Conservation (phyloP, 2,113 vertebrate genomes). For the Vombatus ursinus region DNA sequence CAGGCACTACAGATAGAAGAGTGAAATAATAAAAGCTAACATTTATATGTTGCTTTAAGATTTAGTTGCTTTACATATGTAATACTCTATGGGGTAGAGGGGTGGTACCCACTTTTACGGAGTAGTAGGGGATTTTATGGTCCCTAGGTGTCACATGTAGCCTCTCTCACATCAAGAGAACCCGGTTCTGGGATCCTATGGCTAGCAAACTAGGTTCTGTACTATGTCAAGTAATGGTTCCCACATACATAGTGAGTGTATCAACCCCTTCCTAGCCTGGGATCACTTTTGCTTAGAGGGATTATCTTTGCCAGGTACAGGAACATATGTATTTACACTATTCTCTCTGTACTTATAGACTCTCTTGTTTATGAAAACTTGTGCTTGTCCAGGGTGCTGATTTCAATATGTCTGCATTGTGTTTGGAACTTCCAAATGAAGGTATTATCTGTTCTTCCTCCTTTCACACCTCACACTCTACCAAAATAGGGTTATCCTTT, state of each 20-base stretch:
- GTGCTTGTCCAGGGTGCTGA: background rate
- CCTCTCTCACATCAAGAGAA: background rate
- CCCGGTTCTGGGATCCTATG: background rate
- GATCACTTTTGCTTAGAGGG: background rate
- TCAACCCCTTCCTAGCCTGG: background rate
- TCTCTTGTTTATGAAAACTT: background rate
- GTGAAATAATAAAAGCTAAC: background rate
- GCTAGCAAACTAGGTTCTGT: background rate
- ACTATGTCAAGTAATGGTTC: background rate
- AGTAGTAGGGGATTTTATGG: background rate
- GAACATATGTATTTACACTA: background rate
- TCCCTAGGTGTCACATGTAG: background rate
- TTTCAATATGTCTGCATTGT: background rate
- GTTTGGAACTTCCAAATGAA: background rate
- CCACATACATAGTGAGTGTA: background rate
- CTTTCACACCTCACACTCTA: background rate
- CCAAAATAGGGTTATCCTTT: background rate
- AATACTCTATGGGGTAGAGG: background rate
- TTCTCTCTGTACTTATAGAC: background rate
- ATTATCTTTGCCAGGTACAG: background rate
- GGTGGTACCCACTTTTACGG: background rate
- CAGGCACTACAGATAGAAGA: background rate
- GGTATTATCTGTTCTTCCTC: background rate
- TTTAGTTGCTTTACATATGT: background rate
- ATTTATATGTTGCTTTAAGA: background rate